These are phyloP conservation scores for Gila robusta DNA, from an alignment of 2,797 vertebrate species.

Conservation along the genomic window DNA sequence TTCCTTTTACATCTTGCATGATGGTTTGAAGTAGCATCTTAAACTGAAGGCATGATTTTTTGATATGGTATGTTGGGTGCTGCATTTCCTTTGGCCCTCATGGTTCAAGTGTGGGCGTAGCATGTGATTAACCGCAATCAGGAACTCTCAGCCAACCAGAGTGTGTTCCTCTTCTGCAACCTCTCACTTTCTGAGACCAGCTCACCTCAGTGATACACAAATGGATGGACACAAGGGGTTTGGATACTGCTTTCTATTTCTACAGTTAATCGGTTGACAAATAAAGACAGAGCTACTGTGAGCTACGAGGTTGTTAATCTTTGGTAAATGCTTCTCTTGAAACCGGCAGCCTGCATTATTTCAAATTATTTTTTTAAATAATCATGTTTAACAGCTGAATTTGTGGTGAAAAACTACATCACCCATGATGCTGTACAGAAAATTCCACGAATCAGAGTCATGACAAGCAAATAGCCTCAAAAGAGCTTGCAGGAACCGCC, in stretches of 20 bases:
- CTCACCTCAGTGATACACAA: slow-evolving; percentile 49
- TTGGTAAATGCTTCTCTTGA: neutral
- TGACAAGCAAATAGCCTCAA: neutral
- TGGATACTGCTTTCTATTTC: slow-evolving; percentile 36
- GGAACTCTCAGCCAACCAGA: slow-evolving; percentile 61
- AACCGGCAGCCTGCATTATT: neutral
- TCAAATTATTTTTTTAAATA: no score
- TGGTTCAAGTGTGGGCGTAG: slow-evolving; percentile 57
- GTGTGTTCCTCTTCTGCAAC: slow-evolving; percentile 56
- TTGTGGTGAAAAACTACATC: neutral
- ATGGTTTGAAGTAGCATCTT: slow-evolving; percentile 61
- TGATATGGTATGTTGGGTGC: slow-evolving; percentile 65
- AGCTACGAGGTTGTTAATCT: neutral
- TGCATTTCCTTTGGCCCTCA: slow-evolving; percentile 66
- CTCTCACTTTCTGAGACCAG: slow-evolving; percentile 47
- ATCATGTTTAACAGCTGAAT: neutral
- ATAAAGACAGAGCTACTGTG: neutral
- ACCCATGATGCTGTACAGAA: neutral
- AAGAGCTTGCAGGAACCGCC: neutral
- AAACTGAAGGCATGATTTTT: slow-evolving; percentile 60
- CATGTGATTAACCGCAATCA: slow-evolving; percentile 66
- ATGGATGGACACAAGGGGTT: slow-evolving; percentile 26
- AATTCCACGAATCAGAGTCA: neutral
- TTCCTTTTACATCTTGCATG: slow-evolving; percentile 71
- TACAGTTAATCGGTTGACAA: neutral